Conservation (phyloP, 2,888 invertebrate genomes). For the Troglohyphantes excavatus region DNA sequence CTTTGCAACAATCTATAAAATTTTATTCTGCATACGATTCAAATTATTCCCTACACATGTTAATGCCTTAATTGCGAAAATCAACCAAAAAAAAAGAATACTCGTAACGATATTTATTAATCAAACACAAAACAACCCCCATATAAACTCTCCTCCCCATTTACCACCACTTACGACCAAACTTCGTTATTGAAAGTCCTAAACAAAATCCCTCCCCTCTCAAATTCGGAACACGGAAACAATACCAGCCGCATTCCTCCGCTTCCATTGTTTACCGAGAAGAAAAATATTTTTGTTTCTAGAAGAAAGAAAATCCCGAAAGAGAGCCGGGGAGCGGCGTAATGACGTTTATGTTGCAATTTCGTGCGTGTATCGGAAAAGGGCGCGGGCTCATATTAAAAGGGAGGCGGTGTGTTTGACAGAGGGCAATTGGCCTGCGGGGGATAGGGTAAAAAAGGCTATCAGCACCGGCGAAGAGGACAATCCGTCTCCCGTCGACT, state of each 20-base stretch:
- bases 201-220: constrained; percentile 20
- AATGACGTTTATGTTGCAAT: constrained; percentile 46
- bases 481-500: constrained; percentile 27
- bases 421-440: constrained; percentile 49
- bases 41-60: no score
- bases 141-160: no score
- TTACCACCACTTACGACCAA: not conserved
- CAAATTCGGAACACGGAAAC: constrained; percentile 34
- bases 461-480: constrained; percentile 25
- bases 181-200: constrained; percentile 31
- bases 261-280: not conserved
- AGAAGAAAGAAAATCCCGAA: constrained; percentile 2
- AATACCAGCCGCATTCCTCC: constrained; percentile 28
- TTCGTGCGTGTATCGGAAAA: constrained; percentile 27
- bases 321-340: not conserved
- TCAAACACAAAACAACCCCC: no score
- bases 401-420: constrained; percentile 45
- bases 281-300: constrained; percentile 2
- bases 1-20: no score
- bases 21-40: no score
- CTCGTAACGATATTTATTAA: no score
- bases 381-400: constrained; percentile 26
- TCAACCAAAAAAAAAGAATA: no score
- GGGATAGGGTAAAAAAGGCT: constrained; percentile 17
- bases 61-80: no score